Evolutionary conservation across 2,113 vertebrate species (phyloP).

Genomic region (Lichenostomus cassidix): DNA sequence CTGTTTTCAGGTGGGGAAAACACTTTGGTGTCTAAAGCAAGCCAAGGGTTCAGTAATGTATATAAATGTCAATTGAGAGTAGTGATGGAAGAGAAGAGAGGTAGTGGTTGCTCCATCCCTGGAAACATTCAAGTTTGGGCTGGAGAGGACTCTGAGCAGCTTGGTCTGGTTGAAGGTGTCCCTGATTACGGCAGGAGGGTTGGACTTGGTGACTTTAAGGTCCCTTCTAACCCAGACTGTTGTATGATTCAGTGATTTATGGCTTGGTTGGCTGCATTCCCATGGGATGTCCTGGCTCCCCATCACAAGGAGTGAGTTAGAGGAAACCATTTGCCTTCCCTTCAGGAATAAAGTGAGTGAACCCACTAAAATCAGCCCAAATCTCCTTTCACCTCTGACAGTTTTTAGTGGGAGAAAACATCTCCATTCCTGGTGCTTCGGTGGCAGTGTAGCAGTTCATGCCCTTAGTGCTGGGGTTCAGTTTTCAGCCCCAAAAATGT

Average conservation of each 20-base stretch:
- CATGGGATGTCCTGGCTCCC: accelerated
- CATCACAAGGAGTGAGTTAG: not conserved
- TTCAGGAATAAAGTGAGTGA: not conserved
- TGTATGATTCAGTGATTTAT: not conserved
- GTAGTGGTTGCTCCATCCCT: not conserved
- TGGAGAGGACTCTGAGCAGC: not conserved
- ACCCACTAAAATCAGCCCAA: not conserved
- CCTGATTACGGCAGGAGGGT: not conserved
- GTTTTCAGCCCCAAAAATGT: not conserved
- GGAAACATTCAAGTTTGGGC: not conserved
- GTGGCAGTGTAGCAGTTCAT: not conserved
- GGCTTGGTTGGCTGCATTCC: not conserved
- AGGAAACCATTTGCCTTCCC: not conserved
- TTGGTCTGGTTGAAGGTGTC: not conserved
- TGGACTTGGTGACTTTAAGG: not conserved
- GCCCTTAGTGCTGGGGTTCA: not conserved
- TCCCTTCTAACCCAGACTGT: not conserved
- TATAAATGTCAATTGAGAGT: not conserved
- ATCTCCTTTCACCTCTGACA: not conserved
- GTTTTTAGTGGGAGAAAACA: not conserved
- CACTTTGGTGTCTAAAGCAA: not conserved
- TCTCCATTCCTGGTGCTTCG: not conserved
- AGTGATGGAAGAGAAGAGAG: not conserved
- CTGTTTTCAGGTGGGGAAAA: not conserved
- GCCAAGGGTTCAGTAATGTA: not conserved